These are phyloP conservation scores for Thyatira batis DNA, from an alignment of 2,888 invertebrate species.

Conservation along the genomic window DNA sequence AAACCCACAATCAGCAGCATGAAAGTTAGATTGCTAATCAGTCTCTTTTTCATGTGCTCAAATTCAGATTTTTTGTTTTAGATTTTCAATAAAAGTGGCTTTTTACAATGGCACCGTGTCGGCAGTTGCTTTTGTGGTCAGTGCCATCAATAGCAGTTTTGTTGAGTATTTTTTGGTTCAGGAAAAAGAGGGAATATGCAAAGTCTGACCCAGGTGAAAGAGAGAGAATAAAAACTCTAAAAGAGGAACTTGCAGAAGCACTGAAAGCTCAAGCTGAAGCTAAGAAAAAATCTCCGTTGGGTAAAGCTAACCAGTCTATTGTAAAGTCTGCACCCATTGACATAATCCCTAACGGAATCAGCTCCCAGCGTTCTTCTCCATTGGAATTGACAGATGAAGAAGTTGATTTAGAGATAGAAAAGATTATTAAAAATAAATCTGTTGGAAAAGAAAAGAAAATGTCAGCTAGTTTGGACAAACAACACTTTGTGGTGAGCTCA, in stretches of 20 bases:
- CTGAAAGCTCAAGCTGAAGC: slow-evolving; percentile 67
- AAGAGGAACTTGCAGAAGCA: slow-evolving; percentile 76
- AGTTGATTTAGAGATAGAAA: slow-evolving; percentile 86
- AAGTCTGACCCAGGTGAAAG: slow-evolving; percentile 89
- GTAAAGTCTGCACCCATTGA: slow-evolving; percentile 87
- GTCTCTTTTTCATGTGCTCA: not conserved
- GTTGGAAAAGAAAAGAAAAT: slow-evolving; percentile 68
- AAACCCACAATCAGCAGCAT: too few relatives aligned
- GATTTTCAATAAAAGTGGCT: slow-evolving; percentile 86
- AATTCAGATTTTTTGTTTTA: slow-evolving; percentile 60
- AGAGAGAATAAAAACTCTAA: slow-evolving; percentile 73
- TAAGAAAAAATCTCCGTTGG: slow-evolving; percentile 68
- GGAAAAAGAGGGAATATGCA: slow-evolving; percentile 88
- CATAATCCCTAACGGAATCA: slow-evolving; percentile 80
- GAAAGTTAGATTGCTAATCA: too few relatives aligned
- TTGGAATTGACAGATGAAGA: slow-evolving; percentile 85
- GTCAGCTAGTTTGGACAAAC: slow-evolving; percentile 53
- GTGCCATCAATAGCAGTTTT: slow-evolving; percentile 90
- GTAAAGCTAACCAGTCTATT: slow-evolving; percentile 66
- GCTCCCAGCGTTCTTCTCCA: slow-evolving; percentile 81
- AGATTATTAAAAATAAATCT: slow-evolving; percentile 82
- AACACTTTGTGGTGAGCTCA: slow-evolving; percentile 39
- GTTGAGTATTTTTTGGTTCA: slow-evolving; percentile 92
- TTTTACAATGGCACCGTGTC: slow-evolving; percentile 88
- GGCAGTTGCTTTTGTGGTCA: slow-evolving; percentile 89